Percentiles rank a stretch among this genome's conserved stretches.
phyloP scores from a whole-genome alignment of 1,140 invertebrate species.

The Ctenoplectra terminalis region DNA sequence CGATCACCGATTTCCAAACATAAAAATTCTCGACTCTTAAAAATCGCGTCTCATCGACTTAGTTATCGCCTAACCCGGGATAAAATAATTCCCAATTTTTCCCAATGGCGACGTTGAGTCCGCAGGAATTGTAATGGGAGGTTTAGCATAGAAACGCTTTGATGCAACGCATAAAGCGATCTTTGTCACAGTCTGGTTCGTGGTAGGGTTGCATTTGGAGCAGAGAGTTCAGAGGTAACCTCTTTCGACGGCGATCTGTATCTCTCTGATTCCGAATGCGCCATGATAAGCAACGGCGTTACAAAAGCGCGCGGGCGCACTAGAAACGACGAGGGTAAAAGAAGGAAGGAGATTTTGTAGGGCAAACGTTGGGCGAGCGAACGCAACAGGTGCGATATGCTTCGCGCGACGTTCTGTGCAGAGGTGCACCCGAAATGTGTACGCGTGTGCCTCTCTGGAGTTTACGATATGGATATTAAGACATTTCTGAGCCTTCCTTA shows the following conservation, averaged over 20 bases:
- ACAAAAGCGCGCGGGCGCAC: slow-evolving; percentile 36
- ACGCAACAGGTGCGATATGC: slow-evolving; percentile 68
- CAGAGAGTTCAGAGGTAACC: background rate
- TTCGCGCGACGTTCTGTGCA: slow-evolving; percentile 36
- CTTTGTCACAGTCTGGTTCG: background rate
- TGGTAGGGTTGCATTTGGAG: background rate
- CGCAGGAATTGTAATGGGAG: background rate
- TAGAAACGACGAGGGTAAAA: slow-evolving; percentile 17
- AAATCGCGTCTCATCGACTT: background rate
- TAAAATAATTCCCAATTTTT: background rate
- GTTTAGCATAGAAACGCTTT: background rate
- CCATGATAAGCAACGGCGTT: slow-evolving; percentile 10
- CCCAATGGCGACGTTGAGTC: background rate
- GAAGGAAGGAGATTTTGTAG: slow-evolving; percentile 58
- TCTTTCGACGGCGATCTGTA: background rate
- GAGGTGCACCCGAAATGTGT: slow-evolving; percentile 36
- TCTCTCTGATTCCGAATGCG: slow-evolving; percentile 34
- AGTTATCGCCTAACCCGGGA: background rate
- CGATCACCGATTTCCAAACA: no score
- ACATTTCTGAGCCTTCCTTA: background rate
- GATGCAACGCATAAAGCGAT: background rate
- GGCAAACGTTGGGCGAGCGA: slow-evolving; percentile 50
- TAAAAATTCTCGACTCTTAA: background rate
- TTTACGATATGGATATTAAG: slow-evolving; percentile 1
- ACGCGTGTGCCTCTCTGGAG: background rate